Conservation (phyloP, 2,797 vertebrate species). For the Ataeniobius toweri region DNA sequence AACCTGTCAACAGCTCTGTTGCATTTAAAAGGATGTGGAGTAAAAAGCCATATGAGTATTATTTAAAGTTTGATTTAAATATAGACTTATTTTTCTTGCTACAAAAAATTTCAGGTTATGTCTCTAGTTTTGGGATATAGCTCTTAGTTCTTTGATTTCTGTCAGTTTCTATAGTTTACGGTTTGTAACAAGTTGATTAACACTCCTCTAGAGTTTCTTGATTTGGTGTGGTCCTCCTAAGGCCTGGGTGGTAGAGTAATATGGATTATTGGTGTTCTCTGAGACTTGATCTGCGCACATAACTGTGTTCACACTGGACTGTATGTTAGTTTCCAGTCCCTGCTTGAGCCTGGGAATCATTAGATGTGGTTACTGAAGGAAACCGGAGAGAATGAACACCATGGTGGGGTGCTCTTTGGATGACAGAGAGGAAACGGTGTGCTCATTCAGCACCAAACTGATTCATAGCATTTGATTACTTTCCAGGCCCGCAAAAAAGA, state of each 20-base stretch:
- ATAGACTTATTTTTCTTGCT: not conserved
- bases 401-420: conserved; percentile 58
- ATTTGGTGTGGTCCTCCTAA: conserved; percentile 68
- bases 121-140: conserved; percentile 34
- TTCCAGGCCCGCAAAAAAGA: conserved; percentile 53
- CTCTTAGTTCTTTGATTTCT: conserved; percentile 33
- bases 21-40: not conserved
- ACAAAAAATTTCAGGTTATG: not conserved
- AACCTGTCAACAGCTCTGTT: not conserved
- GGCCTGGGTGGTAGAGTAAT: conserved; percentile 68
- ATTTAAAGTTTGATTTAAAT: not conserved
- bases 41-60: not conserved
- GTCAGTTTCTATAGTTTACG: conserved; percentile 55
- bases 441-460: conserved; percentile 58
- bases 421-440: conserved; percentile 72
- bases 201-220: conserved; percentile 48
- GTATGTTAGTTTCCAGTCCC: conserved; percentile 66
- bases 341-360: conserved; percentile 57
- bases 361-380: conserved; percentile 70
- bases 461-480: conserved; percentile 56
- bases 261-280: conserved; percentile 54
- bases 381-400: conserved; percentile 71
- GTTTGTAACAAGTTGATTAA: conserved; percentile 70
- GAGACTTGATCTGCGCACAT: conserved; percentile 52
- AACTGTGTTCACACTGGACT: conserved; percentile 56